Evolutionary conservation across 2,113 vertebrate genomes (phyloP).

Genomic region (Ciconia boyciana): DNA sequence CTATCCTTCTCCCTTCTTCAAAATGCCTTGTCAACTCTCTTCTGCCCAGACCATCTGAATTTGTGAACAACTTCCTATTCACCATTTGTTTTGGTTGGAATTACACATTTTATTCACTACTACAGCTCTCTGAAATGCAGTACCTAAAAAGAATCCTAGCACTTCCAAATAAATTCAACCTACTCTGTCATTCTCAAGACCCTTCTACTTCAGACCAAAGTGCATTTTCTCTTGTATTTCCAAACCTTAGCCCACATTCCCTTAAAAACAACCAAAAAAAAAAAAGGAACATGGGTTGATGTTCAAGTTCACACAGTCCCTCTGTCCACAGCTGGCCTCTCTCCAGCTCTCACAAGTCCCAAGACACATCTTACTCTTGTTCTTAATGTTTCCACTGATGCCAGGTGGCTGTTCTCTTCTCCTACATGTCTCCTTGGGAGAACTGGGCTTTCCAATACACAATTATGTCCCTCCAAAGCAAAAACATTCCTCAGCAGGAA

Average conservation of each 20-base stretch:
- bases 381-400: background rate
- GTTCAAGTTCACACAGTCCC: constrained; percentile 27
- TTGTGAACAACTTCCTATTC: background rate
- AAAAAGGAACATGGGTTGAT: background rate
- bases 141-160: background rate
- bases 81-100: background rate
- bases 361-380: background rate
- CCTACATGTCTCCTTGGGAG: background rate
- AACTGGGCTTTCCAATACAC: background rate
- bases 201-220: background rate
- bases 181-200: background rate
- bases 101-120: background rate
- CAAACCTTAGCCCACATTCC: background rate
- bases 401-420: background rate
- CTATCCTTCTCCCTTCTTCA: background rate
- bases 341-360: constrained; percentile 11
- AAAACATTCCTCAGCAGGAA: background rate
- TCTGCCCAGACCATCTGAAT: background rate
- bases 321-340: background rate
- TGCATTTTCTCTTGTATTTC: background rate
- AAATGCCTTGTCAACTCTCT: background rate
- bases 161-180: background rate
- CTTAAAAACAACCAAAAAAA: background rate
- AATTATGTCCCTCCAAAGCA: background rate
- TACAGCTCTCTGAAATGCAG: background rate